A percentile compares a stretch with the other conserved stretches of the same genome.
Conservation (phyloP, 2,797 vertebrate species). For the Pteropus rufus region DNA sequence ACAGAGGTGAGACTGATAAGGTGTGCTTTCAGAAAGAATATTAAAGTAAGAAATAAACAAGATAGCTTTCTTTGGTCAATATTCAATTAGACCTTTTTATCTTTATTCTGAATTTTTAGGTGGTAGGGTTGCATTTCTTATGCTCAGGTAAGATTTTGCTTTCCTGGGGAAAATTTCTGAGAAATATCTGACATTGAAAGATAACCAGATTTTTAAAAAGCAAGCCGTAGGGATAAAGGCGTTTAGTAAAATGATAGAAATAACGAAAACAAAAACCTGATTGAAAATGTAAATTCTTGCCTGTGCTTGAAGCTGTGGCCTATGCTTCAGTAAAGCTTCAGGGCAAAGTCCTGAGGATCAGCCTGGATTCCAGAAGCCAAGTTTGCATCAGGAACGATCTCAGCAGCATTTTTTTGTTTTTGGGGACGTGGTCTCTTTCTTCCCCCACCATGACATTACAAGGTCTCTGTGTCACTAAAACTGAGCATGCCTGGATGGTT, state of each 20-base stretch:
- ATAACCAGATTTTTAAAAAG: conserved; percentile 44
- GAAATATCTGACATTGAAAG: conserved; percentile 26
- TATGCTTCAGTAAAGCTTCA: not conserved
- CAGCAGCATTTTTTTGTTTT: not conserved
- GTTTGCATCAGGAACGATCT: not conserved
- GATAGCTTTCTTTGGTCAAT: conserved; percentile 41
- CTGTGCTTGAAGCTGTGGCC: not conserved
- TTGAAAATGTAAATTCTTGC: conserved; percentile 38
- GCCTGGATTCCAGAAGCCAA: not conserved
- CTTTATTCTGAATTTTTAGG: conserved; percentile 34
- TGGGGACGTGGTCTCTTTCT: not conserved
- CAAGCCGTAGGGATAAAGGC: conserved; percentile 22
- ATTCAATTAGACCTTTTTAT: conserved; percentile 57
- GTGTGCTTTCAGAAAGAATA: conserved; percentile 42
- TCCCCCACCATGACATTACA: not conserved
- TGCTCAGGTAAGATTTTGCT: conserved; percentile 27
- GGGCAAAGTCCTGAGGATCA: not conserved
- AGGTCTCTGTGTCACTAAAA: not conserved
- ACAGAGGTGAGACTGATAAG: conserved; percentile 6
- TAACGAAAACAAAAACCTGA: conserved; percentile 30
- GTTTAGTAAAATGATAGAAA: conserved; percentile 56
- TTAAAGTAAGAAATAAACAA: conserved; percentile 46
- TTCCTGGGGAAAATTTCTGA: conserved; percentile 1
- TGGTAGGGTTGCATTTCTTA: conserved; percentile 25
- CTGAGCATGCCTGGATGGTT: not conserved